Evolutionary conservation across 2,797 vertebrate species (phyloP).

Genomic region (Danionella dracula): DNA sequence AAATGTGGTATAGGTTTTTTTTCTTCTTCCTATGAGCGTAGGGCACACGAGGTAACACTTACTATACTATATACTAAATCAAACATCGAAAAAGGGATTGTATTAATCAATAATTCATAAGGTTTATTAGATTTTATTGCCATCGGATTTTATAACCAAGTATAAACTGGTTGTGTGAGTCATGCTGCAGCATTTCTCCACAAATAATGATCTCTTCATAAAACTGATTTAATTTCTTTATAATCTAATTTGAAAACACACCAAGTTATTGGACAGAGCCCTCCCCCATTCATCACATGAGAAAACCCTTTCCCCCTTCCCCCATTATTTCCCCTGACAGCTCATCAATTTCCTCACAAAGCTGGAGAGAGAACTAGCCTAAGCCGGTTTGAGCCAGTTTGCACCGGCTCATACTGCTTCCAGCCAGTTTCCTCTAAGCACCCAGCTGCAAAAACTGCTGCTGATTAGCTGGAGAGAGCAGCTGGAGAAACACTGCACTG

Average conservation of each 20-base stretch:
- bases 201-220: conserved; percentile 23
- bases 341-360: conserved; percentile 49
- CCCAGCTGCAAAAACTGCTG: conserved; percentile 56
- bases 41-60: too few species aligned
- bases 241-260: conserved; percentile 31
- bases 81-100: neutral
- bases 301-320: conserved; percentile 24
- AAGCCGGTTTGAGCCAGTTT: conserved; percentile 64
- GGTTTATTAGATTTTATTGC: neutral
- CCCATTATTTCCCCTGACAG: conserved; percentile 41
- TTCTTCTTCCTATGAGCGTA: too few species aligned
- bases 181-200: neutral
- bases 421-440: conserved; percentile 65
- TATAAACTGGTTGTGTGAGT: neutral
- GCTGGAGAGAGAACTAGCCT: conserved; percentile 59
- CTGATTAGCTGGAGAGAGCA: conserved; percentile 57
- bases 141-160: neutral
- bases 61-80: neutral
- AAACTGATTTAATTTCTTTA: conserved; percentile 30
- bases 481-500: conserved; percentile 50
- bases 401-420: conserved; percentile 62
- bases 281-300: conserved; percentile 17
- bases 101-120: conserved; percentile 12
- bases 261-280: conserved; percentile 5
- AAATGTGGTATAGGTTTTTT: too few species aligned